Evolutionary conservation across 2,888 invertebrate genomes (phyloP).

Genomic region (Drosophila prostipennis): DNA sequence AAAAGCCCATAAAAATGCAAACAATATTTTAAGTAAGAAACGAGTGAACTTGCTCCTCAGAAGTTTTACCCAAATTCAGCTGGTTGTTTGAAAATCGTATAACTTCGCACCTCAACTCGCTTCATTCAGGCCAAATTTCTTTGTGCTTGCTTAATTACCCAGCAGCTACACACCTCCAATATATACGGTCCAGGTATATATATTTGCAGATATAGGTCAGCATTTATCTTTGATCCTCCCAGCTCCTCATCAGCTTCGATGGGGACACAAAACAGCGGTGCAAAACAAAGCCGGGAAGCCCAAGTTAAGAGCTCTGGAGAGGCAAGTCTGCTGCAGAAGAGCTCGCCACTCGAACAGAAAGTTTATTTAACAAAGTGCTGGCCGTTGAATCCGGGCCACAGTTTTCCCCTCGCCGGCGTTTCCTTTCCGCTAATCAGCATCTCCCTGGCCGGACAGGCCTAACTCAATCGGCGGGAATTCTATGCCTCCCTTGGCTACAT

Average conservation of each 20-base stretch:
- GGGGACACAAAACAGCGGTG: constrained; percentile 8
- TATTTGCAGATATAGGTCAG: constrained; percentile 16
- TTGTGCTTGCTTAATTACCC: constrained; percentile 21
- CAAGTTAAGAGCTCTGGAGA: constrained; percentile 30
- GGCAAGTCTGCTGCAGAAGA: constrained; percentile 36
- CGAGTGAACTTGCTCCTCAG: neutral
- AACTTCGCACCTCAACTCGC: neutral
- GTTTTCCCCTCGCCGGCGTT: neutral
- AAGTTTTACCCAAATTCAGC: neutral
- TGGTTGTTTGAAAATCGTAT: neutral
- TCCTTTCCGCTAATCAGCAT: constrained; percentile 55
- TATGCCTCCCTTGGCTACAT: constrained; percentile 40
- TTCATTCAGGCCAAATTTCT: neutral
- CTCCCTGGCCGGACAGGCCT: constrained; percentile 25
- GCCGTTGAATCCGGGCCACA: constrained; percentile 45
- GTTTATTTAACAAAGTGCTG: constrained; percentile 71
- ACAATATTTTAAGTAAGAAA: neutral
- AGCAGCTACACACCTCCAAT: neutral
- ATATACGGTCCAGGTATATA: neutral
- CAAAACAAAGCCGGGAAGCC: constrained; percentile 15
- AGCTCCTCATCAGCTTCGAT: constrained; percentile 13
- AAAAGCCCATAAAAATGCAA: neutral
- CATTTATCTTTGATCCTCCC: constrained; percentile 21
- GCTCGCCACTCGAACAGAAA: constrained; percentile 54
- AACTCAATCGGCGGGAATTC: constrained; percentile 49